A percentile compares a stretch with the other conserved stretches of the same genome.
These are phyloP conservation scores for Pygmarrhopalites habei DNA, from an alignment of 1,140 invertebrate genomes.

Conservation along the genomic window DNA sequence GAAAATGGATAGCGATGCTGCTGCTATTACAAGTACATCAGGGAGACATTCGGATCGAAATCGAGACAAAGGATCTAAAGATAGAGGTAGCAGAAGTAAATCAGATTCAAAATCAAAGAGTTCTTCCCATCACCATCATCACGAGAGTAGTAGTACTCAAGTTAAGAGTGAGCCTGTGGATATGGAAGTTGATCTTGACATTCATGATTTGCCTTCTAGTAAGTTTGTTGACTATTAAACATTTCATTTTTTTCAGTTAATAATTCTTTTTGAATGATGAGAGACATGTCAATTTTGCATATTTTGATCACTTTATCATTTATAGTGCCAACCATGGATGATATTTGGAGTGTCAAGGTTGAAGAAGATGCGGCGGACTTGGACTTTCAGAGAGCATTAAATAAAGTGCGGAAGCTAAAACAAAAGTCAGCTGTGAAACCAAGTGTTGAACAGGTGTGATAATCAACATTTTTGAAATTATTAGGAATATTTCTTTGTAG, in stretches of 20 bases:
- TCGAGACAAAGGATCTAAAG: slow-evolving; percentile 35
- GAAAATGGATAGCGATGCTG: slow-evolving; percentile 42
- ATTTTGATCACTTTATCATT: background rate
- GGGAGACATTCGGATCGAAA: slow-evolving; percentile 24
- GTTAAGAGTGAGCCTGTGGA: slow-evolving; percentile 46
- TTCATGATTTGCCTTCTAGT: slow-evolving; percentile 38
- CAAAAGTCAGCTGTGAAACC: slow-evolving; percentile 44
- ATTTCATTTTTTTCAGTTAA: background rate
- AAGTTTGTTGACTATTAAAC: slow-evolving; percentile 5
- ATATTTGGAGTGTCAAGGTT: slow-evolving; percentile 49
- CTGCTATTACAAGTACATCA: slow-evolving; percentile 6
- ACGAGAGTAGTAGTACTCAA: too few species aligned
- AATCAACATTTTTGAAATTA: too few species aligned
- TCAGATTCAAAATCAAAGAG: background rate
- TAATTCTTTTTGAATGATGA: background rate
- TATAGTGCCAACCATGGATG: slow-evolving; percentile 20
- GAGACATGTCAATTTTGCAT: background rate
- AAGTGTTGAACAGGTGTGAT: slow-evolving; percentile 12
- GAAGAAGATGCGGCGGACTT: slow-evolving; percentile 74
- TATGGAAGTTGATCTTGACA: slow-evolving; percentile 43
- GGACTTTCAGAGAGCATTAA: slow-evolving; percentile 64
- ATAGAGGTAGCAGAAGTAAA: slow-evolving; percentile 40
- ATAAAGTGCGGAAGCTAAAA: slow-evolving; percentile 66
- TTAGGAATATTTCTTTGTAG: too few species aligned
- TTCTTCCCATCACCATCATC: too few species aligned